Conservation (phyloP, 1,140 invertebrate species). For the Aricia agestis region DNA sequence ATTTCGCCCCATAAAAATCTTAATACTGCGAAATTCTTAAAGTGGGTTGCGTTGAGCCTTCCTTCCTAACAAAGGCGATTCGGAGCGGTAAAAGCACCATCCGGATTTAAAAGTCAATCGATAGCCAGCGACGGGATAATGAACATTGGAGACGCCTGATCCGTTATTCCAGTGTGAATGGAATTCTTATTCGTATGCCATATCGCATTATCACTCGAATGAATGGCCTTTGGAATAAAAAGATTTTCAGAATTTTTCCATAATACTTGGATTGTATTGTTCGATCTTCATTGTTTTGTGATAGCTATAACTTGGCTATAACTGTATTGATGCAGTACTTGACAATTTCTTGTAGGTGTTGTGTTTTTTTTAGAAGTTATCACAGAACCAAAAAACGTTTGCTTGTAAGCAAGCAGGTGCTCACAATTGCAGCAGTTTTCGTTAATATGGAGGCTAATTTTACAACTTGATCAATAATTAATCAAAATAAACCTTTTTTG, state of each 20-base stretch:
- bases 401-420: too few species aligned
- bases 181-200: slow-evolving; percentile 30
- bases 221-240: slow-evolving; percentile 12
- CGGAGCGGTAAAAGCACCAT: slow-evolving; percentile 21
- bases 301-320: slow-evolving; percentile 1
- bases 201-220: slow-evolving; percentile 28
- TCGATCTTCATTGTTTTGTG: background rate
- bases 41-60: slow-evolving; percentile 21
- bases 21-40: slow-evolving; percentile 19
- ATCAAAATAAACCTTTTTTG: too few species aligned
- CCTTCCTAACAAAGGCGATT: slow-evolving; percentile 22
- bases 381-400: too few species aligned
- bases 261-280: background rate
- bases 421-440: too few species aligned
- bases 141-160: slow-evolving; percentile 27
- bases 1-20: slow-evolving; percentile 13
- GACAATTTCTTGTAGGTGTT: too few species aligned
- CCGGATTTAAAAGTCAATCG: slow-evolving; percentile 30
- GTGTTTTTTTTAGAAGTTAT: too few species aligned
- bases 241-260: slow-evolving; percentile 10
- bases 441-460: too few species aligned
- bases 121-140: slow-evolving; percentile 28
- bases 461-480: too few species aligned
- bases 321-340: slow-evolving; percentile 13
- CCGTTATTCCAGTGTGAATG: slow-evolving; percentile 31